These are phyloP conservation scores for Chrysina gloriosa DNA, from an alignment of 2,888 invertebrate genomes.

Conservation along the genomic window DNA sequence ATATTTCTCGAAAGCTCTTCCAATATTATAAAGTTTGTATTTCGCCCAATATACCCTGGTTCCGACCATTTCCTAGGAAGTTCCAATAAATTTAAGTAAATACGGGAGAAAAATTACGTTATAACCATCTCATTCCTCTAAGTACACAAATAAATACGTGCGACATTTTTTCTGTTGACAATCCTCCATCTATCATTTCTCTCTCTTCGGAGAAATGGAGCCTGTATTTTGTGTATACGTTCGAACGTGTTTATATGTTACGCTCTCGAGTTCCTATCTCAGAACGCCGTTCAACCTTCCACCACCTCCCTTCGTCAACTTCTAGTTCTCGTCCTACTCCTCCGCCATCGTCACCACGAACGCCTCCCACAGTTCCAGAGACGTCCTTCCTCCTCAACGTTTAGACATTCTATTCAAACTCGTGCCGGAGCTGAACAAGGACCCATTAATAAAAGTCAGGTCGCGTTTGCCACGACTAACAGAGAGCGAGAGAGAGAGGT, in stretches of 20 bases:
- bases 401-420: conserved; percentile 40
- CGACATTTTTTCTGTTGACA: conserved; percentile 25
- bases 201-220: not conserved
- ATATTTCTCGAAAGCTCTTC: too few relatives aligned
- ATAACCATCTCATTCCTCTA: conserved; percentile 15
- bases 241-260: conserved; percentile 33
- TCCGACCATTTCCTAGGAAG: not conserved
- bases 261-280: conserved; percentile 17
- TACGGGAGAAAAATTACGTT: not conserved
- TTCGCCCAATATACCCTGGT: not conserved
- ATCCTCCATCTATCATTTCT: conserved; percentile 25
- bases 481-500: conserved; percentile 2
- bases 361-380: conserved; percentile 18
- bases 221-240: conserved; percentile 16
- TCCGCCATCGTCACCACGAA: not conserved
- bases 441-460: conserved; percentile 41
- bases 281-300: conserved; percentile 7
- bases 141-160: conserved; percentile 33
- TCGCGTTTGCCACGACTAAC: conserved; percentile 29
- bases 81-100: conserved; percentile 6
- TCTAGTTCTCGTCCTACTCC: not conserved
- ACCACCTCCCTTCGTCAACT: not conserved
- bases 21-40: too few relatives aligned
- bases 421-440: conserved; percentile 40
- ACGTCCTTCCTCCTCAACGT: conserved; percentile 37